These are phyloP conservation scores for Silurus asotus DNA, from an alignment of 2,113 vertebrate species.

Conservation along the genomic window DNA sequence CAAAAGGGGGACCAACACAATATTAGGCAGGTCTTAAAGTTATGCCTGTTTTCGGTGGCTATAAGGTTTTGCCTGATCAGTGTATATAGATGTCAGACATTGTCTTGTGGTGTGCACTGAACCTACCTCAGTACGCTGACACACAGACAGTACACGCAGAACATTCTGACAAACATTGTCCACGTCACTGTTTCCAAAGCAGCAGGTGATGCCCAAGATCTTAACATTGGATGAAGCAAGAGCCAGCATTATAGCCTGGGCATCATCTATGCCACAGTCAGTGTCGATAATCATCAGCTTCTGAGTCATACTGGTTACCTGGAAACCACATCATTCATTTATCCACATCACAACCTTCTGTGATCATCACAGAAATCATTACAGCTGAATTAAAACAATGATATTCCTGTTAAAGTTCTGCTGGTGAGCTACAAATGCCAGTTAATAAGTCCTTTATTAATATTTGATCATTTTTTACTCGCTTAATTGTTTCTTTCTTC, in stretches of 20 bases:
- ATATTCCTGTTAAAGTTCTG: neutral
- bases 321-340: slow-evolving; percentile 4
- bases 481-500: neutral
- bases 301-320: slow-evolving; percentile 62
- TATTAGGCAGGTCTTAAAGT: no score
- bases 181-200: slow-evolving; percentile 71
- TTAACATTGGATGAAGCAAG: slow-evolving; percentile 64
- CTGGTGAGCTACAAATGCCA: neutral
- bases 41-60: no score
- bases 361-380: neutral
- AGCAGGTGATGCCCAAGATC: slow-evolving; percentile 73
- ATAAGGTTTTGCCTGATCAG: no score
- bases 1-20: no score
- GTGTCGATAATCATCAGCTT: slow-evolving; percentile 75
- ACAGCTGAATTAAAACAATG: neutral
- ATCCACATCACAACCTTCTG: neutral
- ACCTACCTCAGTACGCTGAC: slow-evolving; percentile 64
- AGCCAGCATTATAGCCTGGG: slow-evolving; percentile 76
- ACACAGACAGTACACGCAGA: slow-evolving; percentile 69
- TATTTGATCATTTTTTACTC: neutral
- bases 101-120: neutral
- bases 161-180: slow-evolving; percentile 76
- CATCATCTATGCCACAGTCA: slow-evolving; percentile 79
- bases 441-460: neutral
- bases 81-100: neutral